A percentile compares a stretch with the other conserved stretches of the same genome.
phyloP scores from a whole-genome alignment of 1,140 invertebrate species.

The Trigoniulus corallinus region DNA sequence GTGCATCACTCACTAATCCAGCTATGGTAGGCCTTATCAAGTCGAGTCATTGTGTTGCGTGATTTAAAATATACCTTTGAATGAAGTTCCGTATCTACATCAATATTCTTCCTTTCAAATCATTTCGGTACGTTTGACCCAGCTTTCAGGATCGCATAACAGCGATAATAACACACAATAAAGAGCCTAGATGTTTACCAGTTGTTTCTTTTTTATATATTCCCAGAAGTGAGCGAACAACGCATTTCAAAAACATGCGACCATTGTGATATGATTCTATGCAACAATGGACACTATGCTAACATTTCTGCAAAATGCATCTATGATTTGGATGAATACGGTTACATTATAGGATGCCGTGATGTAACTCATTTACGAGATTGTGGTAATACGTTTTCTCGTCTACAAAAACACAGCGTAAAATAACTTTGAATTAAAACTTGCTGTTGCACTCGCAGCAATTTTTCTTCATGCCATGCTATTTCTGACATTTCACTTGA shows the following conservation, averaged over 20 bases:
- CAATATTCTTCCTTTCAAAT: no score
- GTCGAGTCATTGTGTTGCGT: no score
- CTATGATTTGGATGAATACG: slow-evolving; percentile 19
- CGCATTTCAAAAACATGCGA: background rate
- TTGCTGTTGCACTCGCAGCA: background rate
- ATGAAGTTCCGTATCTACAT: no score
- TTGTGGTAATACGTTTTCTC: slow-evolving; percentile 18
- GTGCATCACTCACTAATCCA: no score
- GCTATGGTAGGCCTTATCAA: no score
- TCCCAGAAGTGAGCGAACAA: background rate
- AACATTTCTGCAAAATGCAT: slow-evolving; percentile 11
- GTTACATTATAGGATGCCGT: slow-evolving; percentile 21
- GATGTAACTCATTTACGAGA: slow-evolving; percentile 24
- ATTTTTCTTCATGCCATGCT: no score
- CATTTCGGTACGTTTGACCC: no score
- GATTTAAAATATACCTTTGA: no score
- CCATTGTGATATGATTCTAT: slow-evolving; percentile 3
- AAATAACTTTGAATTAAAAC: background rate
- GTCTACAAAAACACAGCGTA: background rate
- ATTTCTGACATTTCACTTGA: no score
- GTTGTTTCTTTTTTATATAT: no score
- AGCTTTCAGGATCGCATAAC: no score
- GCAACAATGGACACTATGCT: slow-evolving; percentile 16
- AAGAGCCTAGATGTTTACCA: no score
- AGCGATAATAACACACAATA: background rate